phyloP scores from a whole-genome alignment of 2,113 vertebrate genomes.

The Rana temporaria region DNA sequence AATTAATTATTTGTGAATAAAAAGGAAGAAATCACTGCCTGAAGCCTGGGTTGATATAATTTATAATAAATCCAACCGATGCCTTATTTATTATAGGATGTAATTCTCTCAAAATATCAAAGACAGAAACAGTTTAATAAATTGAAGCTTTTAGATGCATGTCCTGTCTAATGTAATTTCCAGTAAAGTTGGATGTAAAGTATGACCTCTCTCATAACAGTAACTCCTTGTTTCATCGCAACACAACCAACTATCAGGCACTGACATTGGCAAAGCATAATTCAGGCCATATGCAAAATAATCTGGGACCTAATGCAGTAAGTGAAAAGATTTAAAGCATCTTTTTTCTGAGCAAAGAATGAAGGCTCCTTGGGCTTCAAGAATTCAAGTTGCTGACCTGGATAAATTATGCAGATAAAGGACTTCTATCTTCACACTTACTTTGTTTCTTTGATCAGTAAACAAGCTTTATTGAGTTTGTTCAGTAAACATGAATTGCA shows the following conservation, averaged over 20 bases:
- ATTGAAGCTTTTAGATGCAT: slow-evolving; percentile 32
- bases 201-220: slow-evolving; percentile 13
- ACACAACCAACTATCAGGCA: too few species aligned
- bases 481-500: too few species aligned
- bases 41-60: not conserved
- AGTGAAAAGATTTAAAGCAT: not conserved
- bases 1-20: not conserved
- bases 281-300: not conserved
- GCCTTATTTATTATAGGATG: slow-evolving; percentile 4
- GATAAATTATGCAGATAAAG: too few species aligned
- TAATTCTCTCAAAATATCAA: slow-evolving; percentile 2
- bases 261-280: not conserved
- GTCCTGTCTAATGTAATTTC: slow-evolving; percentile 5
- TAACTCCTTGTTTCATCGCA: too few species aligned
- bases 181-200: slow-evolving; percentile 12
- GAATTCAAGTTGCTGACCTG: too few species aligned
- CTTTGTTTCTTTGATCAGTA: too few species aligned
- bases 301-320: not conserved
- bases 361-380: too few species aligned
- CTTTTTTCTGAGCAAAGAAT: too few species aligned
- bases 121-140: slow-evolving; percentile 16
- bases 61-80: slow-evolving; percentile 13
- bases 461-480: too few species aligned
- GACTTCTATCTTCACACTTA: too few species aligned
- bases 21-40: not conserved